Conservation (phyloP, 2,113 vertebrate genomes). For the Sander vitreus region DNA sequence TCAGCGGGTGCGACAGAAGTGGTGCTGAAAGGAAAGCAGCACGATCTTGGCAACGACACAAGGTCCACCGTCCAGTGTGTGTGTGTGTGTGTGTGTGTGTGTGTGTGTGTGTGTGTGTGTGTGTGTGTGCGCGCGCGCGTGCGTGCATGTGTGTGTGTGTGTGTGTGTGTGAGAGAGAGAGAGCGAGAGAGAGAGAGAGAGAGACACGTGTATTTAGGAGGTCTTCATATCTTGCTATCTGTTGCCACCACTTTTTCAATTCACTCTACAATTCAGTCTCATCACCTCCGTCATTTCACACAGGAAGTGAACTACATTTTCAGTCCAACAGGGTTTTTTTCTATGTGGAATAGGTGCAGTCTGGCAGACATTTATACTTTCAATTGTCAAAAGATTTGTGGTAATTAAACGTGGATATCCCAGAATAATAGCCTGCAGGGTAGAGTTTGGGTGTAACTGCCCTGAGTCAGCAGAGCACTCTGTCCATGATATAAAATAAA, state of each 20-base stretch:
- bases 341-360: constrained; percentile 8
- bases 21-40: constrained; percentile 82
- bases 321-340: not conserved
- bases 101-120: constrained; percentile 31
- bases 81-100: constrained; percentile 40
- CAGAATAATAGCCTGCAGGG: constrained; percentile 40
- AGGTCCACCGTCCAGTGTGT: constrained; percentile 36
- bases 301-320: constrained; percentile 22
- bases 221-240: constrained; percentile 58
- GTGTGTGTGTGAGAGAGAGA: too few species aligned
- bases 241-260: constrained; percentile 41
- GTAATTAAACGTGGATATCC: constrained; percentile 50
- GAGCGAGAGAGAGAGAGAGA: constrained; percentile 5
- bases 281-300: constrained; percentile 40
- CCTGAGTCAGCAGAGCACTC: constrained; percentile 51
- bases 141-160: constrained; percentile 20
- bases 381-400: constrained; percentile 45
- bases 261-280: constrained; percentile 25
- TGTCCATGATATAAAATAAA: constrained; percentile 31
- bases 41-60: constrained; percentile 67
- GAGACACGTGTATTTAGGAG: constrained; percentile 24
- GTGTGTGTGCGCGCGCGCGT: constrained; percentile 41
- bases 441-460: constrained; percentile 47
- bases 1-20: constrained; percentile 35
- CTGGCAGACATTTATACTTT: constrained; percentile 27